Conservation (phyloP, 2,797 vertebrate genomes). For the Eurystomus glaucurus region DNA sequence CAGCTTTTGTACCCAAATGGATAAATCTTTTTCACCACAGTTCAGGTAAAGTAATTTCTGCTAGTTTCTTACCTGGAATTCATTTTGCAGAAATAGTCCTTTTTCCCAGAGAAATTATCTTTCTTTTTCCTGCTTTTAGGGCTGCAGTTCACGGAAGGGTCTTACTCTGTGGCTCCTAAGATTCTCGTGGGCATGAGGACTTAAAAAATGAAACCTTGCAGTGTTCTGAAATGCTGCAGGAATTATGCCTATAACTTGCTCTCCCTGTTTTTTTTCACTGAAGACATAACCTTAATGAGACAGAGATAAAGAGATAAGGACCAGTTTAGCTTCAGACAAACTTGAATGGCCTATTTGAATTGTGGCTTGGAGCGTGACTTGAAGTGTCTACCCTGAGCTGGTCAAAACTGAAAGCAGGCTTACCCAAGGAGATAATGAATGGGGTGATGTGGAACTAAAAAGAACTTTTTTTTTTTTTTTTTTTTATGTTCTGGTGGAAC, state of each 20-base stretch:
- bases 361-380: neutral
- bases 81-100: neutral
- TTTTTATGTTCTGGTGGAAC: neutral
- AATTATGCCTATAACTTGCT: neutral
- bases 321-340: neutral
- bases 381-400: neutral
- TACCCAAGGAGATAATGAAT: neutral
- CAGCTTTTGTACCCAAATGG: neutral
- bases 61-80: neutral
- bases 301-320: neutral
- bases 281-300: neutral
- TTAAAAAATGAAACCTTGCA: neutral
- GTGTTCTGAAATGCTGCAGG: neutral
- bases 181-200: fast-evolving
- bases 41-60: neutral
- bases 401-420: neutral
- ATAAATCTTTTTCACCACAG: neutral
- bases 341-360: neutral
- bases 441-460: neutral
- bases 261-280: neutral
- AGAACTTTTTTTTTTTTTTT: neutral
- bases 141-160: neutral
- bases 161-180: neutral
- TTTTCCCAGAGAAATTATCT: neutral
- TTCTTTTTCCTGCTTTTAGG: neutral